Conservation (phyloP, 1,140 invertebrate genomes). For the Rhopalosiphum maidis region DNA sequence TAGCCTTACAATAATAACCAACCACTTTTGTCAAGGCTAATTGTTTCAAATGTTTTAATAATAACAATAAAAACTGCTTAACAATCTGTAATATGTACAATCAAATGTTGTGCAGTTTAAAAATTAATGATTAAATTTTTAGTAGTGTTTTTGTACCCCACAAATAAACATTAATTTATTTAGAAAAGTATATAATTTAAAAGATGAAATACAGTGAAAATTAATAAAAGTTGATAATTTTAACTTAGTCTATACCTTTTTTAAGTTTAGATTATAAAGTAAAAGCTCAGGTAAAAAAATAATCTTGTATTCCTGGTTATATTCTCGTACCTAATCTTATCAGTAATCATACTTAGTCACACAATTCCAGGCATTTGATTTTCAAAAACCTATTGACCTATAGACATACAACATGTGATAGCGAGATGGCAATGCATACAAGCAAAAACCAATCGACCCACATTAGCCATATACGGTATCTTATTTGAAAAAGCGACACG, state of each 20-base stretch:
- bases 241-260: neutral
- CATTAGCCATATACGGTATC: slow-evolving; percentile 52
- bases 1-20: neutral
- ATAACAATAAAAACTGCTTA: neutral
- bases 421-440: slow-evolving; percentile 1
- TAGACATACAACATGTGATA: neutral
- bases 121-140: neutral
- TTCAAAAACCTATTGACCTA: slow-evolving; percentile 35
- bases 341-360: neutral
- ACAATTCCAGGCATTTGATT: neutral
- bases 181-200: neutral
- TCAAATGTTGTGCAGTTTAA: neutral
- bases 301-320: no score
- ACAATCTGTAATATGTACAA: neutral
- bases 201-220: neutral
- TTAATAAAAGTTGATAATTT: neutral
- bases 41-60: neutral
- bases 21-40: neutral
- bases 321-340: neutral
- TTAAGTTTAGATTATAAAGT: neutral
- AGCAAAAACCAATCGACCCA: slow-evolving; percentile 46
- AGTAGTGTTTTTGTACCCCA: no score
- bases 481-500: slow-evolving; percentile 47
- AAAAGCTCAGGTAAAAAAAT: no score
- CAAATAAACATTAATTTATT: neutral